A percentile compares a stretch with the other conserved stretches of the same genome.
These are phyloP conservation scores for Sceloporus tristichus DNA, from an alignment of 2,113 vertebrate genomes.

Conservation along the genomic window DNA sequence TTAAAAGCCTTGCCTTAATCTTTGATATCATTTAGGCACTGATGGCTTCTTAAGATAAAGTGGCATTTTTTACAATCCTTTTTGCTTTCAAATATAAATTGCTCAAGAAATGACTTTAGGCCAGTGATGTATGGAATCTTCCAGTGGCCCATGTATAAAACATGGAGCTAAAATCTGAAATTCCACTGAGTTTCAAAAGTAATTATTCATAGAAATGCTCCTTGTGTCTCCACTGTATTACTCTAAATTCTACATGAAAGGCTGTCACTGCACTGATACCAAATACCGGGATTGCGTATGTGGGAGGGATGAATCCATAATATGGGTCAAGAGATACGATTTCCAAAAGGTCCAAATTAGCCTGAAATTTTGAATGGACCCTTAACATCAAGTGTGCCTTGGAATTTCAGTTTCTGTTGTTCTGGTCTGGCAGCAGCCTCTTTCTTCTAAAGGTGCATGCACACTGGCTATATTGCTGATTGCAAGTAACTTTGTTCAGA, in stretches of 20 bases:
- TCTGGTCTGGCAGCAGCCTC: background rate
- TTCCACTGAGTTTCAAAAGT: background rate
- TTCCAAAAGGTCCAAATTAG: background rate
- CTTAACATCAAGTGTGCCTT: background rate
- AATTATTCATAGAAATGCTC: constrained; percentile 20
- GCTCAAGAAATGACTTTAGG: background rate
- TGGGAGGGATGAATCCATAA: background rate
- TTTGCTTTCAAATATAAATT: constrained; percentile 29
- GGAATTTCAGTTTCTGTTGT: background rate
- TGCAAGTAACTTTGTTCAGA: background rate
- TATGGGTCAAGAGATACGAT: background rate
- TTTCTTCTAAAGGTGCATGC: background rate
- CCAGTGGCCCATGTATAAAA: constrained; percentile 24
- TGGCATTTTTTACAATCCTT: constrained; percentile 44
- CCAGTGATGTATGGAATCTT: constrained; percentile 29
- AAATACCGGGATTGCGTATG: background rate
- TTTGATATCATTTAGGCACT: constrained; percentile 48
- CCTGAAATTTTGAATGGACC: background rate
- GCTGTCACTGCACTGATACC: background rate
- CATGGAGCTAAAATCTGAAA: constrained; percentile 24
- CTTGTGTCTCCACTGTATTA: background rate
- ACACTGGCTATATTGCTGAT: background rate
- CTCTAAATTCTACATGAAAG: background rate
- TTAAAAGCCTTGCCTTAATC: constrained; percentile 48
- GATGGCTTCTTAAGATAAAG: constrained; percentile 44